Base-by-base conservation (phyloP, 1,140 invertebrate species). In the Elysia chlorotica region DNA sequence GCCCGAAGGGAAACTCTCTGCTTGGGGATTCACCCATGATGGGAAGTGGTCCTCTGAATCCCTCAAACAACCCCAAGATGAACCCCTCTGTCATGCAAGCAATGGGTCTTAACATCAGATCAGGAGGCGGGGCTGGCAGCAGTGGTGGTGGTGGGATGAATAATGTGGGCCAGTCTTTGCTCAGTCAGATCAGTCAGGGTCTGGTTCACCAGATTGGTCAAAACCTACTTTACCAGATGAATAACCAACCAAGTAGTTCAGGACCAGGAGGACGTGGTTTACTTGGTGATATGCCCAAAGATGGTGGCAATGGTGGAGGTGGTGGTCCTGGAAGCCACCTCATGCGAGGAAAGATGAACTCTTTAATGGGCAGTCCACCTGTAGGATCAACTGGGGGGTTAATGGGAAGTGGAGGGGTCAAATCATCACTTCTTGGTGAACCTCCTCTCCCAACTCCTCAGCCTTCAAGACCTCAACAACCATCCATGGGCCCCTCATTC, bases 181-280 rank as follows among this genome's bases (percentile, higher is more conserved):
- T 71, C 23, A 53, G 6, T 41, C 69, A 71, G n/a, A 71, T 71
- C 35, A 71, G 69, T 23, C 69, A 71, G 28, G 69, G 69, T 3
- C 59, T 71, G 23, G 69, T 63, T 6, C 69, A 71, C n/a, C 69
- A 71, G 37, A 71, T 71, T 62, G 69, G 69, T 19, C 69, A 71
- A 25, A 71, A 71, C 30, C 57, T 71, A 17, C 28, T 71, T 25
- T 71, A 71, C 53, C 69, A 71, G 53, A 62, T 71, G 69, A 48
- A n/a, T n/a, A n/a, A n/a, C n/a, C n/a, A n/a, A n/a, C 35, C 36
- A 3, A 6, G 23, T 41, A 36, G 56, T 6, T 59, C 69, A 36
- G 38, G 61, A 3, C 61, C 31, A 10, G 23, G 61, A 35, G 48
- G 66, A 4, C 37, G 37, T 48, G 69, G 69, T 62, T 59, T 71